Evolutionary conservation across 2,113 vertebrate species (phyloP).

Genomic region (Marcusenius ussheri): DNA sequence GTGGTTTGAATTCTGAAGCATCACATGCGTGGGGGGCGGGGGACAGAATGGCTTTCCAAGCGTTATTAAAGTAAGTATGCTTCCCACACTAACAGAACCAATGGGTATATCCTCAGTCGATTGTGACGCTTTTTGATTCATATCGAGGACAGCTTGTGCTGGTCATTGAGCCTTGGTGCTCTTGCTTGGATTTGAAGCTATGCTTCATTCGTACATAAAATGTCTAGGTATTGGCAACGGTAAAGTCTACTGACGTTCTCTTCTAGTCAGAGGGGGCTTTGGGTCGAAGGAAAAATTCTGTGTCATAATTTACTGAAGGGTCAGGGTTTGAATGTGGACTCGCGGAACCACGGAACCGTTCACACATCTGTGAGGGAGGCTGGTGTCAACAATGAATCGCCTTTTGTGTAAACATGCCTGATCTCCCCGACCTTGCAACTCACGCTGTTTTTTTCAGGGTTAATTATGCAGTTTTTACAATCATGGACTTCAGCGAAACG

Average conservation of each 20-base stretch:
- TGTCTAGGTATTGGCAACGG: not conserved
- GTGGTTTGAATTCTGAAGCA: slow-evolving; percentile 45
- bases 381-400: not conserved
- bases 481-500: not conserved
- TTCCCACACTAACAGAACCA: slow-evolving; percentile 12
- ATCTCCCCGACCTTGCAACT: not conserved
- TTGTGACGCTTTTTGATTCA: slow-evolving; percentile 23
- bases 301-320: not conserved
- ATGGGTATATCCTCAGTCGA: slow-evolving; percentile 29
- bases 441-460: not conserved
- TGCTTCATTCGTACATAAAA: not conserved
- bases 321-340: not conserved
- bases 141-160: not conserved
- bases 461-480: not conserved
- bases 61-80: slow-evolving; percentile 32
- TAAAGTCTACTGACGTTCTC: not conserved
- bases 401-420: not conserved
- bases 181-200: not conserved
- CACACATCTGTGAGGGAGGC: not conserved
- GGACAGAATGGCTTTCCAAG: slow-evolving; percentile 53
- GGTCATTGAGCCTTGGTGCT: not conserved
- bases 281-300: not conserved
- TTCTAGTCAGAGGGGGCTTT: not conserved
- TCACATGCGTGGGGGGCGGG: slow-evolving; percentile 38
- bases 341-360: not conserved